Base-by-base conservation (phyloP, 2,113 vertebrate species). In the Globicephala melas region DNA sequence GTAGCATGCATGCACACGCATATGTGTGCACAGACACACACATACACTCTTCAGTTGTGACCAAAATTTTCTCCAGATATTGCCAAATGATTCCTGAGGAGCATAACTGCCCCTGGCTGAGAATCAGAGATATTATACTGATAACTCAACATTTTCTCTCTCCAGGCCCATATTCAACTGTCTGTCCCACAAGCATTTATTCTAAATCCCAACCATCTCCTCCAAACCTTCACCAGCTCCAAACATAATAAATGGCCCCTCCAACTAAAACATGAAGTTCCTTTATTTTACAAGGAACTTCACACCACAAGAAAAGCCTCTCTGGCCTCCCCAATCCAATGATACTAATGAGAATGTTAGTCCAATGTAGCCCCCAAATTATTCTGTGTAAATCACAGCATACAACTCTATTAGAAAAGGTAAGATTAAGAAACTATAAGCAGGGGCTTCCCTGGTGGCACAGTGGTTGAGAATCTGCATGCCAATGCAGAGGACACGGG, bases 241-340 rank as follows among this genome's bases (percentile, higher is more conserved):
- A 65, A 89, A 80, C 13, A 80, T 18, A 33, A 83, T 50, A 55
- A 95, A 88, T 33, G 62, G 50, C 21, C 79, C 65, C 31, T 89
- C 41, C 26, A 76, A 85, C 53, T 17, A 53, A 53, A 53, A 53
- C 53, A 53, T 53, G 53, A 53, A 53, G 53, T 53, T 53, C 53
- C 53, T 53, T 53, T 79, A 90, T 70, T 95, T 90, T 67, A 87
- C 55, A 87, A 89, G 67, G 50, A 92, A 93, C 62, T 79, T 86
- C 14, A 80, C 8, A 71, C 23, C 68, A 17, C 71, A 79, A 95
- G n/a, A 91, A 95, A 87, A 63, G 44, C 18, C 77, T 55, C 44
- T 89, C 71, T n/a, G 68, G 28, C 25, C 47, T 58, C 65, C 26
- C 33, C 50, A 89, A 33, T 2, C 11, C 53, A 94, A 73, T 70